Evolutionary conservation across 2,888 invertebrate species (phyloP).

Genomic region (Herminia tarsipennalis): DNA sequence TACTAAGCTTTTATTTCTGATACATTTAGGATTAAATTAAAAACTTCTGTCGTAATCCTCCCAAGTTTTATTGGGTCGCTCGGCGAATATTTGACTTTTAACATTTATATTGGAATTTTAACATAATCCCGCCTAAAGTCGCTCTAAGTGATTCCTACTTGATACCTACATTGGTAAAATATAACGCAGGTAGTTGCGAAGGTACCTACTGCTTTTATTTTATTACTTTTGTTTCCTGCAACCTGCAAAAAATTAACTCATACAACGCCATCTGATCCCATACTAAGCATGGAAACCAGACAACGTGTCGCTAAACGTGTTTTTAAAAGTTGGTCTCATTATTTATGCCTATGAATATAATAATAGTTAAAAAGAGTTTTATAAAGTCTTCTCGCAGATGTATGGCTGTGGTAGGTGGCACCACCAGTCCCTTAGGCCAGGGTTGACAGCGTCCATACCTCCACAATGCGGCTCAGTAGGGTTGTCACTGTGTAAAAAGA

Average conservation of each 20-base stretch:
- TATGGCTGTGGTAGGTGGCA: conserved; percentile 64
- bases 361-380: no score
- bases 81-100: conserved; percentile 56
- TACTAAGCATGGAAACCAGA: no score
- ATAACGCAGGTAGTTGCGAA: no score
- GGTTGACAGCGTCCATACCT: conserved; percentile 63
- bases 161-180: conserved; percentile 17
- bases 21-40: conserved; percentile 60
- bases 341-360: no score
- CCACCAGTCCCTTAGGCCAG: conserved; percentile 68
- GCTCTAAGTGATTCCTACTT: conserved; percentile 30
- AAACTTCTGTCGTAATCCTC: conserved; percentile 54
- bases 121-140: conserved; percentile 57
- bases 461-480: conserved; percentile 70
- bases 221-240: no score
- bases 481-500: conserved; percentile 47
- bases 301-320: no score
- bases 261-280: no score
- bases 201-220: no score
- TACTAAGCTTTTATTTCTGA: conserved; percentile 45
- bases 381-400: conserved; percentile 57
- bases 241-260: no score
- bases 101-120: conserved; percentile 71
- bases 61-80: conserved; percentile 63
- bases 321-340: no score